These are phyloP conservation scores for Diadema setosum DNA, from an alignment of 35 echinoderm and acorn worm genomes.

Conservation along the genomic window DNA sequence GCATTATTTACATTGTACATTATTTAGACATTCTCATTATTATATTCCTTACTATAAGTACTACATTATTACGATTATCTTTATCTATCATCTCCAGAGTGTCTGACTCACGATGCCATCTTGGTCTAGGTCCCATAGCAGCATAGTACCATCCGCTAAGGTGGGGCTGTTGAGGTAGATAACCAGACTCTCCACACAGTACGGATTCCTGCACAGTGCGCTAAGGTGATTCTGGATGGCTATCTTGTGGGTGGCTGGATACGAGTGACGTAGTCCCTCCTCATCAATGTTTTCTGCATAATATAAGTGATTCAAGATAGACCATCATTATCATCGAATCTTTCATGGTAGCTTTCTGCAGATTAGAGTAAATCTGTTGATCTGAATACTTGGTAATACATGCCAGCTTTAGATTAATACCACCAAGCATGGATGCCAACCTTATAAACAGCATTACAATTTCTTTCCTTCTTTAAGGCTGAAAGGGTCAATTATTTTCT, in stretches of 20 bases:
- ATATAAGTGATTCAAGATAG: too few relatives aligned
- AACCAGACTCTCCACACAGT: constrained; percentile 79
- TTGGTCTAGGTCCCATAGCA: constrained; percentile 76
- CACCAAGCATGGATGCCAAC: too few relatives aligned
- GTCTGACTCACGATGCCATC: constrained; percentile 72
- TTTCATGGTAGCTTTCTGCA: too few relatives aligned
- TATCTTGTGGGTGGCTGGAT: constrained; percentile 85
- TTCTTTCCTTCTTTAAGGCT: too few relatives aligned
- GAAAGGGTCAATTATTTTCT: too few relatives aligned
- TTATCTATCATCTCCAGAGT: background rate
- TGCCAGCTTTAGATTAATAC: too few relatives aligned
- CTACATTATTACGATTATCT: too few relatives aligned
- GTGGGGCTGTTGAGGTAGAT: constrained; percentile 89
- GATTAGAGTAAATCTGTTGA: too few relatives aligned
- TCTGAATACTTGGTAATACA: too few relatives aligned
- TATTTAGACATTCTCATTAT: background rate
- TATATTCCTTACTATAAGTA: background rate
- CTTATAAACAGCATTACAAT: too few relatives aligned
- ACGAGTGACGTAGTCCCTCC: constrained; percentile 62
- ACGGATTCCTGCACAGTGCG: constrained; percentile 39
- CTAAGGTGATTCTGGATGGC: constrained; percentile 85
- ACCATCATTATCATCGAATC: too few relatives aligned
- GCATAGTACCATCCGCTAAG: constrained; percentile 77
- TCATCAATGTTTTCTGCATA: constrained; percentile 68
- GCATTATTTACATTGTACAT: background rate